A percentile compares a stretch with the other conserved stretches of the same genome.
These are phyloP conservation scores for Ochropleura plecta DNA, from an alignment of 2,888 invertebrate species.

Conservation along the genomic window DNA sequence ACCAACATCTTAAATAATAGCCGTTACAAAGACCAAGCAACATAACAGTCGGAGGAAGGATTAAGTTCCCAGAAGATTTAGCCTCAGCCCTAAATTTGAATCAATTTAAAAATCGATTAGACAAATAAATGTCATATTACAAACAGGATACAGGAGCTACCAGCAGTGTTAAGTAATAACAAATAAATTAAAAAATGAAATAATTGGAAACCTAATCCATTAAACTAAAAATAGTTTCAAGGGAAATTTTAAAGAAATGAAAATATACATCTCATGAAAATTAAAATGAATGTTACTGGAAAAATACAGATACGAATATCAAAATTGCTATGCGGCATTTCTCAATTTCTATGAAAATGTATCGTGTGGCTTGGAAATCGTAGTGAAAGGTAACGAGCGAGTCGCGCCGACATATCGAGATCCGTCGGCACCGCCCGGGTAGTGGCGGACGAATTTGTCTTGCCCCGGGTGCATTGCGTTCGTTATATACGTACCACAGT, in stretches of 20 bases:
- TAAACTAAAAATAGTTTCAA: constrained; percentile 1
- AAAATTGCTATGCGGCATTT: constrained; percentile 35
- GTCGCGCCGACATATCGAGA: constrained; percentile 67
- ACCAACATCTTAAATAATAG: too few relatives aligned
- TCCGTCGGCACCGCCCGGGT: constrained; percentile 61
- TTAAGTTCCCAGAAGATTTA: too few relatives aligned
- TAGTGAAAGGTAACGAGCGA: constrained; percentile 68
- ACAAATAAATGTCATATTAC: too few relatives aligned
- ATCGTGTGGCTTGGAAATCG: constrained; percentile 49
- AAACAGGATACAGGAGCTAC: too few relatives aligned
- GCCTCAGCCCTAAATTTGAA: too few relatives aligned
- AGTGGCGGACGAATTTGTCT: constrained; percentile 74
- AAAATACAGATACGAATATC: constrained; percentile 43
- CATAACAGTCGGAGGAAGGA: too few relatives aligned
- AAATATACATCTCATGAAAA: constrained; percentile 17
- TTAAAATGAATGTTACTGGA: constrained; percentile 33
- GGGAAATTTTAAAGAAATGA: neutral
- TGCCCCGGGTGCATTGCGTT: constrained; percentile 75
- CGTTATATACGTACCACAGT: constrained; percentile 73
- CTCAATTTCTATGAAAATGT: constrained; percentile 52
- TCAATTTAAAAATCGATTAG: too few relatives aligned
- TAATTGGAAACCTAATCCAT: neutral
- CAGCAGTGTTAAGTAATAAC: too few relatives aligned
- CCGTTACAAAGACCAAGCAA: too few relatives aligned
- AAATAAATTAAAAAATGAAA: too few relatives aligned